phyloP scores from a whole-genome alignment of 2,888 invertebrate genomes.

The Drosophila anomalipes region DNA sequence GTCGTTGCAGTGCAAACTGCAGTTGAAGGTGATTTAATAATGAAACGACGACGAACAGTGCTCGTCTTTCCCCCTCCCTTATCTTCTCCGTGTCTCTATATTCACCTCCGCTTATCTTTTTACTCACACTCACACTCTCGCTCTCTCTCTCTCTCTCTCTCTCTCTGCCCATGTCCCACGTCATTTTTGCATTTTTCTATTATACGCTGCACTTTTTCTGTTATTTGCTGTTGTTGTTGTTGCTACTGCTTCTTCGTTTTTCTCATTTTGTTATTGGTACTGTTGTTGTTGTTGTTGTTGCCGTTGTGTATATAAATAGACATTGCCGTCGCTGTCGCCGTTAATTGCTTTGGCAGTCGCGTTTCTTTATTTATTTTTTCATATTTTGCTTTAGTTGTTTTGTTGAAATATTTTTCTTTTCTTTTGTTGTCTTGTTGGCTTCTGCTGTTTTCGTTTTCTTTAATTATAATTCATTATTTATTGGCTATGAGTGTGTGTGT shows the following conservation, averaged over 20 bases:
- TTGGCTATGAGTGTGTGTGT: slow-evolving; percentile 31
- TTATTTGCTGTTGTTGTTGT: slow-evolving; percentile 15
- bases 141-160: neutral
- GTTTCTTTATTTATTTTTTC: slow-evolving; percentile 12
- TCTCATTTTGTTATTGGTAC: slow-evolving; percentile 10
- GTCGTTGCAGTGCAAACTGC: slow-evolving; percentile 76
- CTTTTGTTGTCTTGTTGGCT: slow-evolving; percentile 8
- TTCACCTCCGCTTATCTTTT: neutral
- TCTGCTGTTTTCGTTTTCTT: slow-evolving; percentile 59
- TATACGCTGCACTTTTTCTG: slow-evolving; percentile 28
- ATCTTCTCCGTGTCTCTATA: neutral
- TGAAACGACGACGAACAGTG: slow-evolving; percentile 32
- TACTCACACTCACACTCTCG: neutral
- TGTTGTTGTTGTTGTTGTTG: slow-evolving; percentile 27
- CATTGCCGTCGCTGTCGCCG: slow-evolving; percentile 40
- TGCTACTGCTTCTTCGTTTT: slow-evolving; percentile 14
- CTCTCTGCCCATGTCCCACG: slow-evolving; percentile 22
- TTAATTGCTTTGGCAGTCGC: slow-evolving; percentile 55
- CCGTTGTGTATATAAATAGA: slow-evolving; percentile 62
- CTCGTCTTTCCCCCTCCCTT: slow-evolving; percentile 1
- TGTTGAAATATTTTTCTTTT: slow-evolving; percentile 2
- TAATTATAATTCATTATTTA: slow-evolving; percentile 73
- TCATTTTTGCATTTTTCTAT: slow-evolving; percentile 39
- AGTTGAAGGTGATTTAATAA: slow-evolving; percentile 83
- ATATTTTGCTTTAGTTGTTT: slow-evolving; percentile 6